Base-by-base conservation (phyloP, 2,797 vertebrate genomes). In the Pangasius mekongensis region DNA sequence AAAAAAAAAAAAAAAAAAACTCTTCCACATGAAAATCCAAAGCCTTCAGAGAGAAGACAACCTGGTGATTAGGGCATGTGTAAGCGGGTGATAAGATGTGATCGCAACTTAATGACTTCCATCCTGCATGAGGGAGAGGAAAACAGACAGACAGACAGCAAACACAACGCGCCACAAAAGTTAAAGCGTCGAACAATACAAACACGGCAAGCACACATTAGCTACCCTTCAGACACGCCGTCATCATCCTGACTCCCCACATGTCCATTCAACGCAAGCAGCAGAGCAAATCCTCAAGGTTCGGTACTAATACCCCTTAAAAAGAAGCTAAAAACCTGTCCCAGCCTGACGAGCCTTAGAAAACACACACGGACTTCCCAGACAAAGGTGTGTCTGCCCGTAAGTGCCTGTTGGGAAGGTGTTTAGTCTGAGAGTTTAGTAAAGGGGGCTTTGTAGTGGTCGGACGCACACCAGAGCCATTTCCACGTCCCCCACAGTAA, bases 351-450 rank as follows among this genome's bases (percentile, higher is more conserved):
- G 16, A 73, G 71, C 49, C 58, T 88, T 78, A 83, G 81, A 91
- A 74, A 87, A 86, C 89, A 88, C 82, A 73, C 86, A 73, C 78
- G 77, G 85, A 74, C 84, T 87, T 89, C 89, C 90, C 90, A 90
- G 90, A 91, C 87, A 36, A 90, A 91, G 90, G 90, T 87, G 90
- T 85, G 89, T 89, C 89, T 91, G 89, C 90, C 86, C 33, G 83
- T 91, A 91, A 91, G 89, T 88, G 89, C 89, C 87, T 90, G 90
- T 89, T 89, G 85, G 87, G 89, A 88, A 91, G 90, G 89, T 91
- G 90, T 91, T 91, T 90, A 91, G 90, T 90, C 90, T 91, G 83
- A 83, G 83, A 76, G 89, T 90, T 91, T 89, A 87, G 77, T 49
- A 83, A 85, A 84, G 84, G 87, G 87, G 77, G 83, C 90, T 91